Base-by-base conservation (phyloP, 2,113 vertebrate genomes). In the Buteo buteo region DNA sequence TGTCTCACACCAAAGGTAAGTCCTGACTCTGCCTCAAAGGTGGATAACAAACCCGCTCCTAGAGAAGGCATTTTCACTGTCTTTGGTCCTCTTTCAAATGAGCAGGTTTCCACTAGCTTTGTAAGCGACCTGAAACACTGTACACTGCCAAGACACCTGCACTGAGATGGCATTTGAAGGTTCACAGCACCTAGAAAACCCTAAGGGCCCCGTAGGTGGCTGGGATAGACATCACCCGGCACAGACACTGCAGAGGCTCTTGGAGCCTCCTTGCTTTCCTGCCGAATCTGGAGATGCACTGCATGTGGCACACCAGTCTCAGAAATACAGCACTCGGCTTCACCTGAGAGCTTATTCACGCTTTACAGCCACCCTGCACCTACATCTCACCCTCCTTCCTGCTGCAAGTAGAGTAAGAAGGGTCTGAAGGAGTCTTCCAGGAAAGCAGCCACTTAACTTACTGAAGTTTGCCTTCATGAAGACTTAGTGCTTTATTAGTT, bases 271-370 rank as follows among this genome's bases (percentile, higher is more conserved):
- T 52, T 52, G 49, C 40, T 81, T 44, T 59, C 50, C 69, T 66
- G 36, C 8, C 6, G 4, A 20, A 61, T 6, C 25, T 65, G 0
- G 0, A 34, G 45, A 40, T 13, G 32, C 0, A 3, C 69, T 21
- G n/a, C 26, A 31, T 1, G 3, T 29, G n/a, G 25, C 47, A 64
- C 38, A 10, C 7, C 7, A 5, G 31, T 6, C 61, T 42, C 72
- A 64, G 70, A 94, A 76, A 49, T 2, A 31, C 13, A 67, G 28
- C 16, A 26, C 17, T 1, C 3, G 0, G 6, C 49, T 49, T 65
- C 40, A 47, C 13, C 42, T 3, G 3, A 34, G 57, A 64, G 32
- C 4, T 64, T 54, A 47, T 31, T 71, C 9, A 5, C 9, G 18
- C 21, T 54, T 86, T 36, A 19, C 29, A 31, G 47, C 10, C 55